Base-by-base conservation (phyloP, 1,140 invertebrate genomes). In the Chrysoperla carnea region DNA sequence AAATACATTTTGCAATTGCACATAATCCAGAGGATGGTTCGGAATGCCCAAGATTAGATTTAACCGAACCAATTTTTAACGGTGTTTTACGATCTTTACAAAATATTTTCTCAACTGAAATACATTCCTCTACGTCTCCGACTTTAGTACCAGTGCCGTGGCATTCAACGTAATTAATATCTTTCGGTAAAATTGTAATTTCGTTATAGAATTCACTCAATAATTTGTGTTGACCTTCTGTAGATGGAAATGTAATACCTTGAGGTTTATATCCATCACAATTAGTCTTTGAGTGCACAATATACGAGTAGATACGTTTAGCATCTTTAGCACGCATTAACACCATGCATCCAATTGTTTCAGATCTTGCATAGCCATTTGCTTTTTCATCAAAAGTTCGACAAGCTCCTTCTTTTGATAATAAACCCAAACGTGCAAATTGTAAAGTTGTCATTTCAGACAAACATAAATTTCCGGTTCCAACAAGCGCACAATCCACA, bases 351-450 rank as follows among this genome's bases (percentile, higher is more conserved):
- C 70, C 72, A 12, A 91, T 69, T 1, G 84, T 76, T 62, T 82
- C 78, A 5, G 76, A 73, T 6, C 78, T 66, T 1, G 69, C 72
- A 50, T 81, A 83, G 0, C 79, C 79, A 46, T 74, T 73, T 0
- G 78, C 79, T 45, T 73, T 72, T 40, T 76, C 75, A 59, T 94
- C 90, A 56, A 94, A 93, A 36, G 80, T 77, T 54, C 87, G 87
- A 59, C 86, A 92, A 37, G 65, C 72, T 8, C 90, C 90, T 45
- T 91, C 82, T 1, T 67, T 55, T 0, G 84, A 80, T 7, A 93
- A 59, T 53, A 93, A 87, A 36, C 84, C 84, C 58, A 83, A 37
- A 4, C 63, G 64, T 41, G n/a, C 15, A 37, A 78, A 76, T 52
- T 75, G 69, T 8, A 92, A 59, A 3, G 87, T 81, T 1, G 83